Evolutionary conservation across 2,113 vertebrate species (phyloP).

Genomic region (Scopus umbretta): DNA sequence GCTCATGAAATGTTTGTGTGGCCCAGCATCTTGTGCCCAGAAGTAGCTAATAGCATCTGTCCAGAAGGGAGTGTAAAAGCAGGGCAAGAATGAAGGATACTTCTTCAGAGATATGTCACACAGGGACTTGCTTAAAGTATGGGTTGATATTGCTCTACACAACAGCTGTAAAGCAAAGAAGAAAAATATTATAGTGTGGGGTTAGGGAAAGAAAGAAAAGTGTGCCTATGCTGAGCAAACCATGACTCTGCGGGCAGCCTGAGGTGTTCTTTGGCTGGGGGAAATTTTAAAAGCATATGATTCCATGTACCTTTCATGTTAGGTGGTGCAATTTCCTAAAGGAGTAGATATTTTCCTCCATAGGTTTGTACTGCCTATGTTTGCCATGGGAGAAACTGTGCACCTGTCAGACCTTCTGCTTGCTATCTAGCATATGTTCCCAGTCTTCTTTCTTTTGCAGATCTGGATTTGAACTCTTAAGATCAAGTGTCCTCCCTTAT

Average conservation of each 20-base stretch:
- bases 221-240: background rate
- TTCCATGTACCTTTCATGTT: background rate
- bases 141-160: background rate
- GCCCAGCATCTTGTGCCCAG: background rate
- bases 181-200: background rate
- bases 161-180: background rate
- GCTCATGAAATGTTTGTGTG: background rate
- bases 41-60: background rate
- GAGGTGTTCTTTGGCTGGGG: background rate
- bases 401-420: constrained; percentile 21
- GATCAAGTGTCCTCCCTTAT: background rate
- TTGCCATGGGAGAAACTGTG: background rate
- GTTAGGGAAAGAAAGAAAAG: background rate
- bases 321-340: background rate
- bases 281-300: background rate
- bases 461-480: background rate
- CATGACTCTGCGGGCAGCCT: rapidly evolving
- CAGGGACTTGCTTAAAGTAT: background rate
- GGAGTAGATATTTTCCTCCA: background rate
- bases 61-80: background rate
- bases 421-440: background rate
- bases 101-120: background rate
- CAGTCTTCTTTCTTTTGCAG: background rate
- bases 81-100: background rate
- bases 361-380: background rate